phyloP scores from a whole-genome alignment of 2,113 vertebrate species.

The Tapirus terrestris region DNA sequence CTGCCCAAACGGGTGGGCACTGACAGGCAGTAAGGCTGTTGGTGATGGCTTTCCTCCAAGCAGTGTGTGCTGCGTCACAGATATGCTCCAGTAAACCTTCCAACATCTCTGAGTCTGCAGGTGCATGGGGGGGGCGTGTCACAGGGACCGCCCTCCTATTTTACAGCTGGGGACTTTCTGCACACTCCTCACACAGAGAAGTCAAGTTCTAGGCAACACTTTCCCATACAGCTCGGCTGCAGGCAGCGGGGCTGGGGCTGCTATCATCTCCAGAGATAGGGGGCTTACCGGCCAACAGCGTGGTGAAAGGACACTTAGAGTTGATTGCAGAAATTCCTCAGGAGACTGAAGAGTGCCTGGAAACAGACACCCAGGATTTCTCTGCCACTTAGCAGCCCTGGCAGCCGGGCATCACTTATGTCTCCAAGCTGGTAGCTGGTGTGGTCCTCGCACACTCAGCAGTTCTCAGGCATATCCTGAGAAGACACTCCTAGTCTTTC shows the following conservation, averaged over 20 bases:
- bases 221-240: background rate
- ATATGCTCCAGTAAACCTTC: background rate
- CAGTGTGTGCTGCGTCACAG: background rate
- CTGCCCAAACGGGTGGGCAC: background rate
- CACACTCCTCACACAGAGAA: background rate
- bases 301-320: conserved; percentile 82
- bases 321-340: conserved; percentile 67
- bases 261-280: conserved; percentile 65
- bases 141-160: background rate
- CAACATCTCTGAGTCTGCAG: background rate
- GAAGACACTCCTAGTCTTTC: background rate
- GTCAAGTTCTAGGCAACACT: background rate
- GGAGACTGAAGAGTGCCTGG: conserved; percentile 38
- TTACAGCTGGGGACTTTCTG: background rate
- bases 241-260: background rate
- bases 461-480: background rate
- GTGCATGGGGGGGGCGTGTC: fast-evolving
- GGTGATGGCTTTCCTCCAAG: background rate
- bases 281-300: conserved; percentile 70
- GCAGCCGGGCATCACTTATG: background rate
- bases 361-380: conserved; percentile 37
- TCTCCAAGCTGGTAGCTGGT: background rate
- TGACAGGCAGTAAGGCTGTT: background rate
- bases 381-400: conserved; percentile 64
- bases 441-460: background rate